Evolutionary conservation across 2,888 invertebrate genomes (phyloP), one percentile per base, ranked within the genome.

Genomic region (Helleia helle): DNA sequence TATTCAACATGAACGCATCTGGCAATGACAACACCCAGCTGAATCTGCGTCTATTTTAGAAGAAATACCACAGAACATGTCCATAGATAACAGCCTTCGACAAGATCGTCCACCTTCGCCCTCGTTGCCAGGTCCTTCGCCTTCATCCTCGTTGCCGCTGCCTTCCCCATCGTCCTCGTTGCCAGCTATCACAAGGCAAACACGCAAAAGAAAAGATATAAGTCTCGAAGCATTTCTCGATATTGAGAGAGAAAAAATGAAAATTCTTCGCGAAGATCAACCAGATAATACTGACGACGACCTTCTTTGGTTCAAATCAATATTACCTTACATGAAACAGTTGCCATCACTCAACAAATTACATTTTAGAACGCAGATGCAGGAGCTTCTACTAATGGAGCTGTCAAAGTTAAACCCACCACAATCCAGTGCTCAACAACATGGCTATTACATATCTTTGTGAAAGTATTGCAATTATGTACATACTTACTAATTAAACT

Each of bases 261-360:
- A 46, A 48, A 43, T 50, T 50, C 46, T 50, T 46, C 46, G 43
- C 46, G 4, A 48, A 9, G 48, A 54, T 45, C 48, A 52, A 44
- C 15, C 5, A 44, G 47, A 52, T 44, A 46, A 29, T 44, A 41
- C 42, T 43, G 51, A 54, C 11, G 49, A 50, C 45, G 46, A 51
- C 31, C 42, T 51, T 42, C 48, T 43, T 41, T 55, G 50, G 52
- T 55, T 54, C 44, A 53, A 49, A 50, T 55, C 52, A 2, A 53
- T 53, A 48, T 50, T 54, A 46, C 51, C 55, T 43, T 55, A 53
- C 12, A 52, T 55, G 40, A 54, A 54, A 52, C 46, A 49, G 48
- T 48, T 55, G 26, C 51, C 54, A 36, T 44, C 53, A 47, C 12
- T 55, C 4, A 54, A 51, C 37, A 55, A 50, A 48, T 52, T 54